phyloP scores from a whole-genome alignment of 2,797 vertebrate genomes.

The Clarias fuscus region DNA sequence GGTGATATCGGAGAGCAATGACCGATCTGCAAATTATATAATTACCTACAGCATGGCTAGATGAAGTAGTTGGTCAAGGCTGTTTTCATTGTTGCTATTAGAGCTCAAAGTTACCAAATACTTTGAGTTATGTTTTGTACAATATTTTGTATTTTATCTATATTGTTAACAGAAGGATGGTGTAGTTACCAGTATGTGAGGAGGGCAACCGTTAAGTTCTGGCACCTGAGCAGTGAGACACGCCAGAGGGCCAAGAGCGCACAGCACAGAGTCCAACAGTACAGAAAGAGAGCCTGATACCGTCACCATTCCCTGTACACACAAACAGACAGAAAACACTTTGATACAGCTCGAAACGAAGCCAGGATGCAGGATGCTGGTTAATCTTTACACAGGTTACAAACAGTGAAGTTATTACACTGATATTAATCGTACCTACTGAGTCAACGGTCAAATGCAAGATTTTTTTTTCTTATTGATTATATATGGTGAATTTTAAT shows the following conservation, averaged over 20 bases:
- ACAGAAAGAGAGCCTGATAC: slow-evolving; percentile 89
- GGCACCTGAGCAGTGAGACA: slow-evolving; percentile 90
- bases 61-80: neutral
- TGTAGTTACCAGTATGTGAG: slow-evolving; percentile 85
- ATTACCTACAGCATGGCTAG: neutral
- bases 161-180: neutral
- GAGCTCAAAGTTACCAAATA: neutral
- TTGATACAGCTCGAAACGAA: neutral
- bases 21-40: neutral
- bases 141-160: neutral
- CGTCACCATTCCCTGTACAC: slow-evolving; percentile 85
- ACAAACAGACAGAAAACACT: slow-evolving; percentile 9
- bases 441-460: neutral
- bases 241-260: slow-evolving; percentile 85
- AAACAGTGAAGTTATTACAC: neutral
- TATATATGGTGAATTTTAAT: neutral
- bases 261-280: slow-evolving; percentile 92
- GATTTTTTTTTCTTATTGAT: neutral
- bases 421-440: neutral
- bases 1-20: too few relatives aligned
- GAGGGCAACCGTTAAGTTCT: slow-evolving; percentile 86
- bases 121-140: neutral
- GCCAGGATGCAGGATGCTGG: neutral
- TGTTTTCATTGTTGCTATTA: neutral
- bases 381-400: neutral